A percentile compares a stretch with the other conserved stretches of the same genome.
These are phyloP conservation scores for Fringilla coelebs DNA, from an alignment of 2,797 vertebrate genomes.

Conservation along the genomic window DNA sequence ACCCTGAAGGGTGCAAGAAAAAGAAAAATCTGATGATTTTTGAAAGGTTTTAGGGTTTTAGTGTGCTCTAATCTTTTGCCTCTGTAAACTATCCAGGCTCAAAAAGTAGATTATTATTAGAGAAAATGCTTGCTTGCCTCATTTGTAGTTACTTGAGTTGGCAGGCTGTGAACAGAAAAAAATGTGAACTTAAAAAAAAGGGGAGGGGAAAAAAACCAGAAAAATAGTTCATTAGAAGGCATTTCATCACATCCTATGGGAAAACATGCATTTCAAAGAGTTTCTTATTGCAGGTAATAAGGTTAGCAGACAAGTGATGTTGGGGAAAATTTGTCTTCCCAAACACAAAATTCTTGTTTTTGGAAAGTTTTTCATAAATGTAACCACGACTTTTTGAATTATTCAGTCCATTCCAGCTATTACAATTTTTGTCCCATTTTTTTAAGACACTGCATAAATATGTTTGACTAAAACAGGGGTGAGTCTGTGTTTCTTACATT, in stretches of 20 bases:
- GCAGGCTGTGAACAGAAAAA: neutral
- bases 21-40: neutral
- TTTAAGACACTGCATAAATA: neutral
- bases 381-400: neutral
- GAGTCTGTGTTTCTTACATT: neutral
- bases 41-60: neutral
- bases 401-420: neutral
- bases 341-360: neutral
- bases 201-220: rapidly evolving
- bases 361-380: neutral
- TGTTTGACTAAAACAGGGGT: neutral
- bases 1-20: neutral
- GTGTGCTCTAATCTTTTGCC: neutral
- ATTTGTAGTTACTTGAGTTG: neutral
- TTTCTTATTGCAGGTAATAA: neutral
- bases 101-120: neutral
- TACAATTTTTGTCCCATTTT: neutral
- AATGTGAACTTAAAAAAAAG: neutral
- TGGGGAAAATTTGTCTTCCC: neutral
- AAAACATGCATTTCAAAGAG: neutral
- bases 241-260: neutral
- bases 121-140: neutral
- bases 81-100: neutral
- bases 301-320: neutral
- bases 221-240: neutral